Evolutionary conservation across 1,140 invertebrate genomes (phyloP).

Genomic region (Kradibia gibbosae): DNA sequence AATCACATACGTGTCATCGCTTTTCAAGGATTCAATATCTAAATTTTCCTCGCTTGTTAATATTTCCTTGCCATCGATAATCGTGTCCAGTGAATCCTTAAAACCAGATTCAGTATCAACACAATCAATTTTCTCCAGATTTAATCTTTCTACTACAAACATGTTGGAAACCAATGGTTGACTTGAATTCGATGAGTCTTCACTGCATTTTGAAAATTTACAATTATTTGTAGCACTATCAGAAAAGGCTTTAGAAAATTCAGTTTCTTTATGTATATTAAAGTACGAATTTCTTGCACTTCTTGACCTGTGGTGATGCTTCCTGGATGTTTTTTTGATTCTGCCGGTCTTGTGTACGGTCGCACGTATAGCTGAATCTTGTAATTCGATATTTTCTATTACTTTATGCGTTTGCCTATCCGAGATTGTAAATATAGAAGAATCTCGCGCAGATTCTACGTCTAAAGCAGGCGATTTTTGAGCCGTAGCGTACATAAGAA

Average conservation of each 20-base stretch:
- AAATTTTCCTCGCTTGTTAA: constrained; percentile 36
- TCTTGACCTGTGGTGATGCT: constrained; percentile 43
- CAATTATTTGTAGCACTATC: constrained; percentile 51
- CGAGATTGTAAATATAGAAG: background rate
- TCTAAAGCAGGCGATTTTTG: constrained; percentile 58
- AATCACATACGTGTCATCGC: constrained; percentile 62
- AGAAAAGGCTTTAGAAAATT: constrained; percentile 52
- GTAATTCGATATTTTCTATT: constrained; percentile 21
- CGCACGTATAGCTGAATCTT: no score
- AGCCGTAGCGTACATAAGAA: constrained; percentile 63
- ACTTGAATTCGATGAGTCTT: constrained; percentile 41
- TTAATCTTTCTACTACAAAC: constrained; percentile 17
- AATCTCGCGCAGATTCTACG: constrained; percentile 54
- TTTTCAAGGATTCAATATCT: constrained; percentile 53
- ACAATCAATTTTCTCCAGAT: background rate
- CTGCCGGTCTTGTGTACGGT: background rate
- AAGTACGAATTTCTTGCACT: constrained; percentile 50
- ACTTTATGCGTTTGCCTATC: background rate
- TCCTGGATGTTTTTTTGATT: background rate
- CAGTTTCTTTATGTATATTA: constrained; percentile 44
- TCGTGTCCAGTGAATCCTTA: constrained; percentile 37
- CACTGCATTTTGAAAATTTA: constrained; percentile 47
- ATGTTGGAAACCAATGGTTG: background rate
- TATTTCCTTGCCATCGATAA: constrained; percentile 12
- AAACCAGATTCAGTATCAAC: constrained; percentile 11